Evolutionary conservation across 2,888 invertebrate genomes (phyloP).

Genomic region (Tyria jacobaeae): DNA sequence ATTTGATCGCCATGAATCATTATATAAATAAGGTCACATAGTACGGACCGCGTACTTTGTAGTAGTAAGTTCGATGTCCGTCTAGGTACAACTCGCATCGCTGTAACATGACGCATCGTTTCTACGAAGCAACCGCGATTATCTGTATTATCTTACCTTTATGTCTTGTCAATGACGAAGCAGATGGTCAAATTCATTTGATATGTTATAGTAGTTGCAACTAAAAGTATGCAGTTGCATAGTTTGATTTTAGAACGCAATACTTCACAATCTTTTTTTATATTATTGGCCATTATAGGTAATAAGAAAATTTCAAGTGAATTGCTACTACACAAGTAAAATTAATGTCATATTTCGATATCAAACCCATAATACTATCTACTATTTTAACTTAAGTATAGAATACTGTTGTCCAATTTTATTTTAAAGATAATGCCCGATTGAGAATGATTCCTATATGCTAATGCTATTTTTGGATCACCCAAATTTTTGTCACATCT

Average conservation of each 20-base stretch:
- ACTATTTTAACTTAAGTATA: background rate
- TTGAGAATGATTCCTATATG: too few relatives aligned
- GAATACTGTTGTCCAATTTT: background rate
- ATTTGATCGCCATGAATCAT: conserved; percentile 10
- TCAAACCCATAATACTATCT: background rate
- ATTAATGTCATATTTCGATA: too few relatives aligned
- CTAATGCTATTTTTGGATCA: too few relatives aligned
- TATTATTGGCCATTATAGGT: too few relatives aligned
- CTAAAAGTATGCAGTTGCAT: background rate
- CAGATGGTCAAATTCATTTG: background rate
- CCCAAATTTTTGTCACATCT: too few relatives aligned
- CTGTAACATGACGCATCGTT: conserved; percentile 61
- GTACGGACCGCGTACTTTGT: conserved; percentile 25
- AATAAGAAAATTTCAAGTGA: too few relatives aligned
- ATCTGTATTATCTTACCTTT: conserved; percentile 39
- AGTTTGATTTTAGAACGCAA: background rate
- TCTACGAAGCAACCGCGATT: conserved; percentile 37
- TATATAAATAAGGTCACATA: conserved; percentile 27
- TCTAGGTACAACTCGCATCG: conserved; percentile 55
- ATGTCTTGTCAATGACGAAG: conserved; percentile 7
- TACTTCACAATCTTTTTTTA: too few relatives aligned
- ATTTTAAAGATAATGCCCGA: too few relatives aligned
- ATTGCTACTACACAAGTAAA: too few relatives aligned
- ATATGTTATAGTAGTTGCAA: background rate
- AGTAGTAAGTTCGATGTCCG: conserved; percentile 58